A percentile compares a stretch with the other conserved stretches of the same genome.
Conservation (phyloP, 1,140 invertebrate species). For the Drosophila erecta region DNA sequence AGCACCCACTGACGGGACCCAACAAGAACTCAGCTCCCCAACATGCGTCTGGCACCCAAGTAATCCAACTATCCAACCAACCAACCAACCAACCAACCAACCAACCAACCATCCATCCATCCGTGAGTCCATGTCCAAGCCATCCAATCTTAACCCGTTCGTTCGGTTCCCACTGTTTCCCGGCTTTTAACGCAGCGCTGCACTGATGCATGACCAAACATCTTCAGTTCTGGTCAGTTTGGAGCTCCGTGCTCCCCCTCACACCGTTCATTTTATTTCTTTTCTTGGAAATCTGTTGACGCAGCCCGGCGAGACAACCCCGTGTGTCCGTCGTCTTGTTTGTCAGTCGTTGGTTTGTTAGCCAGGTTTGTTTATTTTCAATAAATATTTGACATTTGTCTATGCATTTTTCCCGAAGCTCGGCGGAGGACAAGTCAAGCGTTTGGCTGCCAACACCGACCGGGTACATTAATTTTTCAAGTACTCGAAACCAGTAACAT, state of each 20-base stretch:
- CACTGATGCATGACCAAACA: conserved; percentile 78
- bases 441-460: conserved; percentile 67
- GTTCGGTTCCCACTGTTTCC: conserved; percentile 50
- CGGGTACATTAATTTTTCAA: conserved; percentile 81
- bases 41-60: conserved; percentile 26
- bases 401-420: conserved; percentile 73
- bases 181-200: conserved; percentile 61
- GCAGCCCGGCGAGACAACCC: conserved; percentile 24
- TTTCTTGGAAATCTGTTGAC: conserved; percentile 78
- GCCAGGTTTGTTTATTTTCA: conserved; percentile 73
- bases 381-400: conserved; percentile 83
- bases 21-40: conserved; percentile 26
- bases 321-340: conserved; percentile 54
- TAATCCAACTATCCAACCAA: conserved; percentile 16
- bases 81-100: conserved; percentile 37
- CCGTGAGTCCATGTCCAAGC: conserved; percentile 19
- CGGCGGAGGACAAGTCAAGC: conserved; percentile 48
- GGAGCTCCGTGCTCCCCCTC: conserved; percentile 41
- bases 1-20: conserved; percentile 64
- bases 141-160: conserved; percentile 32
- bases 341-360: conserved; percentile 80
- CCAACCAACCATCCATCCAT: conserved; percentile 44
- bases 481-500: conserved; percentile 34
- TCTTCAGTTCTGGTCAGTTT: conserved; percentile 83
- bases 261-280: conserved; percentile 66